Conservation (phyloP, 2,888 invertebrate genomes). For the Rambutsinella grinnellia region DNA sequence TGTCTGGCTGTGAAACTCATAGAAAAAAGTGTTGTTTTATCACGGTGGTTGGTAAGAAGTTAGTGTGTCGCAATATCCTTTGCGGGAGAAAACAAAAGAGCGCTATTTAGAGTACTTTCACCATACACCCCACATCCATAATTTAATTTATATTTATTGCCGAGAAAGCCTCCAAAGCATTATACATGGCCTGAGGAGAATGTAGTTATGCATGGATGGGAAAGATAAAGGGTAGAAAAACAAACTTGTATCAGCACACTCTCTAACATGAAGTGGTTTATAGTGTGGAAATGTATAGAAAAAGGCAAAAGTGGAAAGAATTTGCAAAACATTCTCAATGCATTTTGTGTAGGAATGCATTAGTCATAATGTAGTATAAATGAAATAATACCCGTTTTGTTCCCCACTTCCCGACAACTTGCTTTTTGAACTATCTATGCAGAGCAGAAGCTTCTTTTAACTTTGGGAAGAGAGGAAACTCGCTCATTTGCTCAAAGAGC, state of each 20-base stretch:
- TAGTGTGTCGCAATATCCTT: neutral
- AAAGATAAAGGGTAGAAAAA: constrained; percentile 18
- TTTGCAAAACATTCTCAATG: neutral
- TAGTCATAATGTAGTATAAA: constrained; percentile 10
- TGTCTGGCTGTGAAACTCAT: too few species aligned
- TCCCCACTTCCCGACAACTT: neutral
- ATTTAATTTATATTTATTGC: constrained; percentile 36
- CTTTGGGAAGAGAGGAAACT: too few species aligned
- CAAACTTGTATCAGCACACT: neutral
- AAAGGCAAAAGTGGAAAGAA: constrained; percentile 1
- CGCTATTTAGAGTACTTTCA: neutral
- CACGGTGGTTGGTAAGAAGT: too few species aligned
- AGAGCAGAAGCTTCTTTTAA: too few species aligned
- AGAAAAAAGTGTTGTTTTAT: too few species aligned
- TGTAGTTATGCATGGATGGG: constrained; percentile 20
- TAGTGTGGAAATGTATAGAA: constrained; percentile 3
- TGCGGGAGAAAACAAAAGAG: too few species aligned
- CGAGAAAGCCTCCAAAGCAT: neutral
- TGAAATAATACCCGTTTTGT: constrained; percentile 4
- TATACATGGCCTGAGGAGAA: neutral
- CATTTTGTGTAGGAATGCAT: constrained; percentile 9
- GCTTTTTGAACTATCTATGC: too few species aligned
- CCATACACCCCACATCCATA: constrained; percentile 16
- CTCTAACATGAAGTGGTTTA: neutral
- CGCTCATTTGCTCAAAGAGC: neutral